Evolutionary conservation across 1,140 invertebrate species (phyloP), one percentile per base, ranked within the genome.

Genomic region (Listronotus bonariensis): DNA sequence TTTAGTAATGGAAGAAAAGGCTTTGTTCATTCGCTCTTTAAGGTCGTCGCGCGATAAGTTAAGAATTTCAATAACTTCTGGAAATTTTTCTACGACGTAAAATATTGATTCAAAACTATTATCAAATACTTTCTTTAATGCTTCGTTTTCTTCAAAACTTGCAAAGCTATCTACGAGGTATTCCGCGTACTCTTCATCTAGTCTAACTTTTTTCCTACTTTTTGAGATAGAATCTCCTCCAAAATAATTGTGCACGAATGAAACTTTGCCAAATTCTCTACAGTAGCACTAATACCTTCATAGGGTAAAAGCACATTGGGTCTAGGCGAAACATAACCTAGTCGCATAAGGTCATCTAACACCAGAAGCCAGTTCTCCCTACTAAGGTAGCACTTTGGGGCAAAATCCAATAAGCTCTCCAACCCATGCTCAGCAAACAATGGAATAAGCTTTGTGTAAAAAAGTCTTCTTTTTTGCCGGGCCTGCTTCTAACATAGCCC

Each of bases 381-480:
- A 36, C 3, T 36, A 36, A 36, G 34, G 7, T 36, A 36, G 34
- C 11, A 36, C 34, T 12, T 36, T 12, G 34, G 34, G 11, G 34
- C 64, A 60, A 66, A 59, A 59, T 59, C 57, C n/a, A 65, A 6
- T 34, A 58, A 36, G n/a, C 36, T 8, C 32, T 14, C 40, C 54
- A 38, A 4, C 6, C 53, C 54, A 32, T 59, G 11, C 9, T 55
- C 38, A 15, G 11, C 14, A 31, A 11, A 66, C 26, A 59, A 46
- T n/a, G 48, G 26, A n/a, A 43, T 31, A 3, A 66, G 43, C 15
- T 11, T 51, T 1, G 11, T 46, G 48, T 66, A 66, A 66, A 66
- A 32, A 66, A 66, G 34, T 66, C 18, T 46, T 66, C 64, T 41
- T 53, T 59, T 41, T 41, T 66, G 52, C 62, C 1, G 40, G 38